Evolutionary conservation across 2,888 invertebrate genomes (phyloP), one percentile per base, ranked within the genome.

Genomic region (Lingula anatina): DNA sequence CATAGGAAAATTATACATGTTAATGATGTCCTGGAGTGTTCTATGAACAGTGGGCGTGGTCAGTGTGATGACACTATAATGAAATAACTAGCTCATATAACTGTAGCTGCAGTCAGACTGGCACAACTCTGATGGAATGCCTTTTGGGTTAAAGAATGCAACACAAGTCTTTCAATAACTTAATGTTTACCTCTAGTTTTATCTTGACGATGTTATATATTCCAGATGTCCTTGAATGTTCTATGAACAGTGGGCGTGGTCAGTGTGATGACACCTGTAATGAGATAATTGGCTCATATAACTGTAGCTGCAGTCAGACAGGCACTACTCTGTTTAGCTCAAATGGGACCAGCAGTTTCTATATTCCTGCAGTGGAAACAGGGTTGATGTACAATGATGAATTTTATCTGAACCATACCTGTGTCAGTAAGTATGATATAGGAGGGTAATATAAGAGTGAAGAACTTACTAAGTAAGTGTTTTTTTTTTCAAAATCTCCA

Each of bases 321-420:
- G 97, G 97, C 9, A 96, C 85, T 69, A 92, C 94, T 69, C 80
- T 97, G 15, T 94, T 90, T 75, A 83, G 66, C 9, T 78, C 82
- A n/a, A 91, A 95, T 68, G 94, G 94, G 5, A 95, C 94, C 0
- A 90, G 93, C 53, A 93, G 92, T 15, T 92, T 86, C 68, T 69
- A 80, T 44, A 83, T 96, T 46, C 89, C 89, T 64, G 79, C 81
- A 48, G 85, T 85, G 0, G 96, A 97, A 80, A 86, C 85, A 47
- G 96, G 97, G 4, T 83, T 86, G 55, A 83, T 89, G 51, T 90
- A 93, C 66, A 92, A 91, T 0, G 95, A 96, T 70, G 83, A 86
- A 1, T 89, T 87, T 72, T 88, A 90, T 72, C 83, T 87, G 61
- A 94, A 95, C 74, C 95, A 96, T 79, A 90, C 94, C 27, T 96